Evolutionary conservation across 1,140 invertebrate genomes (phyloP), one percentile per base, ranked within the genome.

Genomic region (Leptestheria dahalacensis): DNA sequence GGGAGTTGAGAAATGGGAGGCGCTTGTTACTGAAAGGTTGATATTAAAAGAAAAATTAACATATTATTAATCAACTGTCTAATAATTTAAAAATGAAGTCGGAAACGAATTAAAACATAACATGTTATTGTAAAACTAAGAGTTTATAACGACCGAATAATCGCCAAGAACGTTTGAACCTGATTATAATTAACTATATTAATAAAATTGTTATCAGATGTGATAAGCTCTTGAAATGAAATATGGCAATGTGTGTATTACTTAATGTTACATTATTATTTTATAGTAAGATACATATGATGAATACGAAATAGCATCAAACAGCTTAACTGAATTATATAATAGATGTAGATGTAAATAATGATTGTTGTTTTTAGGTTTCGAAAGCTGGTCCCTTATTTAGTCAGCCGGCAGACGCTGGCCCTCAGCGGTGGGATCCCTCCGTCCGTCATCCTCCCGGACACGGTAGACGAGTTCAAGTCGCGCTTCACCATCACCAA

Each of bases 401-500:
- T 55, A 28, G 21, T 29, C 11, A 26, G 20, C 28, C 53, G 53
- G 3, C 33, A 55, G 21, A 29, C 53, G 11, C 26, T 21, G 21
- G 26, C 20, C 21, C 25, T 20, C 3, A 29, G 21, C 70, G 10
- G 62, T 69, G 28, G 51, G 65, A 11, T 54, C 60, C n/a, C 46
- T 70, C 18, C 53, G 64, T 12, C 54, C 61, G 12, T 68, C 67
- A 64, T 69, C 66, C 50, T 53, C 2, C 61, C 25, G 48, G 61
- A 59, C 23, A 62, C 46, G 47, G 46, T 63, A 20, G 47, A 62
- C 49, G 62, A 63, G 28, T 51, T 55, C 28, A 11, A 29, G 10
- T 28, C 21, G 11, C 53, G 21, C 20, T 55, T 29, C 33, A 33
- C 28, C 3, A 15, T 29, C 20, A 55, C 26, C 1, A 29, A 26